Percentiles rank a stretch among this genome's conserved stretches.
These are phyloP conservation scores for Oedothorax gibbosus DNA, from an alignment of 1,140 invertebrate species.

Conservation along the genomic window DNA sequence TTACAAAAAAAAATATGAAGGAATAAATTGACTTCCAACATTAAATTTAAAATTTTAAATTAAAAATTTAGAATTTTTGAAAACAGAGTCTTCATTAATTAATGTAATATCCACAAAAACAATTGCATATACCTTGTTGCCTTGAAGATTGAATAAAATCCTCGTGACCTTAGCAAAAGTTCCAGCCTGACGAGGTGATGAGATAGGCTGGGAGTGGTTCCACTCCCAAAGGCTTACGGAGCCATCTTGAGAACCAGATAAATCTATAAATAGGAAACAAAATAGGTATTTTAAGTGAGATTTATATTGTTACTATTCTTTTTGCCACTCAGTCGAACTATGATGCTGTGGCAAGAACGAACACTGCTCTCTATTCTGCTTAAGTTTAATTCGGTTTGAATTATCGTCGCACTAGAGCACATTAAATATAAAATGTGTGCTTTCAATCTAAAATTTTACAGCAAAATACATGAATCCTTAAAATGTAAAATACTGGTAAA, in stretches of 20 bases:
- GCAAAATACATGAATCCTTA: too few species aligned
- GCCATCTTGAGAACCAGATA: slow-evolving; percentile 97
- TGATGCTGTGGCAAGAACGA: background rate
- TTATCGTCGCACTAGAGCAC: background rate
- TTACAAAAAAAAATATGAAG: too few species aligned
- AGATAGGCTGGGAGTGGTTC: slow-evolving; percentile 90
- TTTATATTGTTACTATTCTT: background rate
- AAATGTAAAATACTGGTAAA: too few species aligned
- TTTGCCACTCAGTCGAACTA: background rate
- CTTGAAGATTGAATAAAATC: slow-evolving; percentile 94
- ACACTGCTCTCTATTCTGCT: background rate
- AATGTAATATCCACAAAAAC: slow-evolving; percentile 27
- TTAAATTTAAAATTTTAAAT: too few species aligned
- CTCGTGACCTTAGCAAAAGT: slow-evolving; percentile 96
- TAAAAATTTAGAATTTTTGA: background rate
- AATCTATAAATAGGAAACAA: slow-evolving; percentile 73
- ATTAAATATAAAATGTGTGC: background rate
- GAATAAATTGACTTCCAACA: too few species aligned
- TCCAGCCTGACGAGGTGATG: slow-evolving; percentile 88
- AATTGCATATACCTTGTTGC: slow-evolving; percentile 79
- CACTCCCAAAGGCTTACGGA: slow-evolving; percentile 98
- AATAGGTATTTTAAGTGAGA: background rate
- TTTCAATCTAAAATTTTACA: background rate
- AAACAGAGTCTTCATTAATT: background rate
- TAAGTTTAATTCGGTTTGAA: background rate